A percentile compares a stretch with the other conserved stretches of the same genome.
Conservation (phyloP, 2,888 invertebrate genomes). For the Cheilosia variabilis region DNA sequence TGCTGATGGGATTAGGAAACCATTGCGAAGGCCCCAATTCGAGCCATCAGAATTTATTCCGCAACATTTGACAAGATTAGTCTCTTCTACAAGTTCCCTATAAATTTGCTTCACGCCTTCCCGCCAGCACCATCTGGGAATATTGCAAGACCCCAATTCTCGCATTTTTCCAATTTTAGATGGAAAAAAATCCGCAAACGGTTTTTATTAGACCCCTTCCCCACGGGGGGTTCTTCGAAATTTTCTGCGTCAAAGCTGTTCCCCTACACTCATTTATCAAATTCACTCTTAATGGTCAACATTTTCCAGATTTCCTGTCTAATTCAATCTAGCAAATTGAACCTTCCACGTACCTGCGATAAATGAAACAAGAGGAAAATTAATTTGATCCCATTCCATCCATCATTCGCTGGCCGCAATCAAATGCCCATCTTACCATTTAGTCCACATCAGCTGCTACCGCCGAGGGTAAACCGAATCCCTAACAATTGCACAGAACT, state of each 20-base stretch:
- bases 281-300: conserved; percentile 17
- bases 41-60: too few species aligned
- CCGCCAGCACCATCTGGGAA: too few species aligned
- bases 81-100: too few species aligned
- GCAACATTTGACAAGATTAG: too few species aligned
- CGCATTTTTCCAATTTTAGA: too few species aligned
- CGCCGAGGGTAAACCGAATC: conserved; percentile 7
- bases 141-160: too few species aligned
- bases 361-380: conserved; percentile 48
- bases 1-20: too few species aligned
- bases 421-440: conserved; percentile 63
- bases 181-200: too few species aligned
- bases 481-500: conserved; percentile 40
- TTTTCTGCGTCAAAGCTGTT: neutral
- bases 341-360: conserved; percentile 35
- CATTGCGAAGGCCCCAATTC: too few species aligned
- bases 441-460: conserved; percentile 42
- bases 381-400: conserved; percentile 53
- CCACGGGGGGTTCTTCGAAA: too few species aligned
- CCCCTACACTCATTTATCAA: conserved; percentile 1
- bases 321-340: conserved; percentile 69
- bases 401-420: conserved; percentile 46
- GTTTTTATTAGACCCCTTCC: too few species aligned
- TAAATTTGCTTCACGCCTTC: too few species aligned
- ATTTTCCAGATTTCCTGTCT: conserved; percentile 25